Conservation (phyloP, 2,113 vertebrate genomes). For the Aptenodytes patagonicus region DNA sequence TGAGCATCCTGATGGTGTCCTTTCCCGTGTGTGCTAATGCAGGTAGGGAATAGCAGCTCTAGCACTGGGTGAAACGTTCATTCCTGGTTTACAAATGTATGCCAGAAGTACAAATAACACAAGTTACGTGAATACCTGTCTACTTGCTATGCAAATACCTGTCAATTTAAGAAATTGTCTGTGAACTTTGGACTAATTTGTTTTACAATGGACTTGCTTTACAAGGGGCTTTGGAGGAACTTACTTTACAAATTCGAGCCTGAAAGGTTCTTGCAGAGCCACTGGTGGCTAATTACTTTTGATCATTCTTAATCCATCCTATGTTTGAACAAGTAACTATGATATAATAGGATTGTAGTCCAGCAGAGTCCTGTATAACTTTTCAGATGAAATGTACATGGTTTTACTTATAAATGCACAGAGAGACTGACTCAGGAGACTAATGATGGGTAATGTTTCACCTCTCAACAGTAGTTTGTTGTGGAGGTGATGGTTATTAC, state of each 20-base stretch:
- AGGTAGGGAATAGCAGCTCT: not conserved
- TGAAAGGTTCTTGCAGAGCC: not conserved
- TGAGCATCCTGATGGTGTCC: not conserved
- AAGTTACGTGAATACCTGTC: not conserved
- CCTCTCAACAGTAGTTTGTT: not conserved
- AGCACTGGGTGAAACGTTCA: not conserved
- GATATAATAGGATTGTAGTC: not conserved
- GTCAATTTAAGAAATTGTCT: not conserved
- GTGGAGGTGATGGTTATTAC: not conserved
- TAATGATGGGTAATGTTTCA: not conserved
- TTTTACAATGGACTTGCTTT: not conserved
- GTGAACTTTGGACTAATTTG: constrained; percentile 3
- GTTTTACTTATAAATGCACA: not conserved
- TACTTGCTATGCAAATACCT: constrained; percentile 10
- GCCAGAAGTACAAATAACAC: not conserved
- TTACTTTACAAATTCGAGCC: not conserved
- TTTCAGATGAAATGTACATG: not conserved
- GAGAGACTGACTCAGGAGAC: not conserved
- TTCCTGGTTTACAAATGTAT: not conserved
- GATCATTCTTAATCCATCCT: constrained; percentile 7
- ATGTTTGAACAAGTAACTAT: constrained; percentile 3
- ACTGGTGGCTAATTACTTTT: constrained; percentile 6
- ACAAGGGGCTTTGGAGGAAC: not conserved
- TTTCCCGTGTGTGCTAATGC: not conserved
- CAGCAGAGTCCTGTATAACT: not conserved